Base-by-base conservation (phyloP, 2,797 vertebrate species). In the Knipowitschia caucasica region DNA sequence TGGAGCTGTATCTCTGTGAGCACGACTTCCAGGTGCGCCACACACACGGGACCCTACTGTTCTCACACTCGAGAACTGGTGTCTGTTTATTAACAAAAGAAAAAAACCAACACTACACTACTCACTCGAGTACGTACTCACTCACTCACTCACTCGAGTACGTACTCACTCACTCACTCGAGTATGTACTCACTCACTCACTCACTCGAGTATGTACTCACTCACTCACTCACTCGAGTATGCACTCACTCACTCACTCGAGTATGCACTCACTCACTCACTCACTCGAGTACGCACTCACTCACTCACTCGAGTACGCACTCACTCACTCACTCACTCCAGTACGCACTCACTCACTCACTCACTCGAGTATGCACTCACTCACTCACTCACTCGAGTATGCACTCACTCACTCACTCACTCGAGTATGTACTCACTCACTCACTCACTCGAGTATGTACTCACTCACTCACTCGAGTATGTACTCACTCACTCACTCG, bases 11-110 rank as follows among this genome's bases (percentile, higher is more conserved):
- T 80, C 91, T 99, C 71, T 94, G 93, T 0, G 93, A 98, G 44
- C 86, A 89, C 53, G 96, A 99, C 84, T 99, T 99, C 36, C 91
- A 98, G 93, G 97, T 98, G n/a, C n/a, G n/a, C n/a, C n/a, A n/a
- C n/a, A n/a, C n/a, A n/a, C n/a, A n/a, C n/a, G n/a, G n/a, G n/a
- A n/a, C n/a, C n/a, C n/a, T n/a, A n/a, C n/a, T 9, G 35, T 18
- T 18, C 38, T 40, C 17, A 23, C 24, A 51, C 4, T 44, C n/a
- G n/a, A n/a, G n/a, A n/a, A n/a, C n/a, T n/a, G n/a, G n/a, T n/a
- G n/a, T n/a, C n/a, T n/a, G n/a, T n/a, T n/a, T n/a, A n/a, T n/a
- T n/a, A n/a, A n/a, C n/a, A n/a, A n/a, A n/a, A n/a, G n/a, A n/a
- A n/a, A n/a, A n/a, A n/a, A n/a, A n/a, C n/a, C n/a, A n/a, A n/a